Evolutionary conservation across 2,113 vertebrate species (phyloP), one percentile per base, ranked within the genome.

Genomic region (Nanger granti): DNA sequence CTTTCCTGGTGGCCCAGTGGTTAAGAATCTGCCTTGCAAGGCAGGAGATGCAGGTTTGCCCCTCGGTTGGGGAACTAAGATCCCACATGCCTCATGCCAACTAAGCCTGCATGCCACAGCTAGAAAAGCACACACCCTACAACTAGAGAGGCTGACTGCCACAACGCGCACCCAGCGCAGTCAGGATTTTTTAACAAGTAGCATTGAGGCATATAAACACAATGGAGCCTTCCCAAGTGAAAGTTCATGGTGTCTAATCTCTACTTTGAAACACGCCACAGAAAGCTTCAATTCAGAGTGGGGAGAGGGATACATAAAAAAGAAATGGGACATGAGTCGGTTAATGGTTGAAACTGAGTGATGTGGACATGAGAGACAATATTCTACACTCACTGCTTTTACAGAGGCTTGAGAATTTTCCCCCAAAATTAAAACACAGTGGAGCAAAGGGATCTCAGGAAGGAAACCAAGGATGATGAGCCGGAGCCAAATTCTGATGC

Each of bases 101-200:
- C 73, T 44, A 15, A 44, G 73, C 41, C 41, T 79, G 41, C 2
- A 14, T 44, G 24, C 41, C 41, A 28, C 22, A 44, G 4, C 73
- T 14, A 44, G 24, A 28, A 12, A 14, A 14, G 22, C 37, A 2
- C 22, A 26, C 3, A 2, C 73, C 26, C 73, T 44, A 0, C 37
- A 44, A 76, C 5, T 14, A 26, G 73, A 28, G 41, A 79, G 41
- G 24, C 24, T 44, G 41, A 44, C 37, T 4, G 73, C 41, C 12
- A 14, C 41, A 26, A 8, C 12, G 0, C 13, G 0, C 22, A 44
- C 24, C 73, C 73, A 28, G 73, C 7, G 1, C 69, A 76, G 12
- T 28, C 41, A 28, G 24, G 41, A 14, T 7, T 79, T 76, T 76
- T 44, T 44, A 79, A 44, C 6, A 84, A 24, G n/a, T n/a, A 55